Percentiles rank a stretch among this genome's conserved stretches.
phyloP scores from a whole-genome alignment of 2,113 vertebrate genomes.

The Melanocharis versteri region DNA sequence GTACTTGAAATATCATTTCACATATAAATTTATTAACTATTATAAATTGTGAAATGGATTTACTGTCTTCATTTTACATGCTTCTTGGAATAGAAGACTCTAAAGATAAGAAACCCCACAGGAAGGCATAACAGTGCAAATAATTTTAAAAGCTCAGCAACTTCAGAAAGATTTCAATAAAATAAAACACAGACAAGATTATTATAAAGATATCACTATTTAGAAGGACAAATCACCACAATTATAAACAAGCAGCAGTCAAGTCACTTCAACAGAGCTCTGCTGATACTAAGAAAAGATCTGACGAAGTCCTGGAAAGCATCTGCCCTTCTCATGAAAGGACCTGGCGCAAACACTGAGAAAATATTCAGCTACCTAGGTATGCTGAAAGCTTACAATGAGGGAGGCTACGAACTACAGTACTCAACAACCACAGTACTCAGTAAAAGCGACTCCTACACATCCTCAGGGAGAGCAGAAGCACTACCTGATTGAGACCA shows the following conservation, averaged over 20 bases:
- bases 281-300: neutral
- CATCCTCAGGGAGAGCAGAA: neutral
- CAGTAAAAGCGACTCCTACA: neutral
- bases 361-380: constrained; percentile 8
- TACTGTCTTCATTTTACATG: neutral
- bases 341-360: neutral
- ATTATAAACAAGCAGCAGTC: neutral
- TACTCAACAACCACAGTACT: neutral
- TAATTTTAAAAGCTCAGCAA: neutral
- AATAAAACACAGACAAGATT: neutral
- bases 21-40: neutral
- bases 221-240: neutral
- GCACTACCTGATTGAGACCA: neutral
- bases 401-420: neutral
- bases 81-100: neutral
- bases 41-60: neutral
- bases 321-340: neutral
- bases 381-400: constrained; percentile 11
- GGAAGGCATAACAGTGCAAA: neutral
- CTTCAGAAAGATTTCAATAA: neutral
- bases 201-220: neutral
- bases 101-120: neutral
- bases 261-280: constrained; percentile 12
- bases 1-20: neutral
- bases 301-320: neutral